Percentiles rank a stretch among this genome's conserved stretches.
Evolutionary conservation across 2,797 vertebrate species (phyloP).

Genomic region (Artibeus lituratus): DNA sequence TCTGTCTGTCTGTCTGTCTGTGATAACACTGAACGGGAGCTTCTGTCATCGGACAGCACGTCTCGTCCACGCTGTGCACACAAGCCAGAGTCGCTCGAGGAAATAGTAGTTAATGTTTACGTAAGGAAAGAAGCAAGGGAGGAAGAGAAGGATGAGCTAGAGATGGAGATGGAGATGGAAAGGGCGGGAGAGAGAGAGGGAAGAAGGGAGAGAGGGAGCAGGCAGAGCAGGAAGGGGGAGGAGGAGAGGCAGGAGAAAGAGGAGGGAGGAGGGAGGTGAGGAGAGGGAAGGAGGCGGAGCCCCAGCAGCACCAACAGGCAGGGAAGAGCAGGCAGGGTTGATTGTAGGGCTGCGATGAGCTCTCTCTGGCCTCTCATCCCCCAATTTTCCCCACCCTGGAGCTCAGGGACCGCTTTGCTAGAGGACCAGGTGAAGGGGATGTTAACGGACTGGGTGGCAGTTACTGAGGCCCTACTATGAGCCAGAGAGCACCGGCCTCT

Average conservation of each 20-base stretch:
- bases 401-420: background rate
- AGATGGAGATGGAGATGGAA: background rate
- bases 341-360: background rate
- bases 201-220: background rate
- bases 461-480: background rate
- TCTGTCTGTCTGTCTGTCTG: no score
- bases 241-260: background rate
- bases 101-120: background rate
- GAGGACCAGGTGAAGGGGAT: background rate
- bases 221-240: background rate
- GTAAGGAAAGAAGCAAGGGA: background rate
- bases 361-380: background rate
- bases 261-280: rapidly evolving
- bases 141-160: background rate
- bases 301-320: background rate
- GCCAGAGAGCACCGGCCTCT: background rate
- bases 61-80: rapidly evolving
- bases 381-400: background rate
- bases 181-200: background rate
- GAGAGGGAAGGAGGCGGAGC: background rate
- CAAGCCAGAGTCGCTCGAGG: background rate
- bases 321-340: background rate
- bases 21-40: background rate
- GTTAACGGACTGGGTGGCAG: rapidly evolving
- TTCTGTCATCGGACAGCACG: rapidly evolving